Conservation (phyloP, 2,113 vertebrate genomes). For the Archilochus colubris region DNA sequence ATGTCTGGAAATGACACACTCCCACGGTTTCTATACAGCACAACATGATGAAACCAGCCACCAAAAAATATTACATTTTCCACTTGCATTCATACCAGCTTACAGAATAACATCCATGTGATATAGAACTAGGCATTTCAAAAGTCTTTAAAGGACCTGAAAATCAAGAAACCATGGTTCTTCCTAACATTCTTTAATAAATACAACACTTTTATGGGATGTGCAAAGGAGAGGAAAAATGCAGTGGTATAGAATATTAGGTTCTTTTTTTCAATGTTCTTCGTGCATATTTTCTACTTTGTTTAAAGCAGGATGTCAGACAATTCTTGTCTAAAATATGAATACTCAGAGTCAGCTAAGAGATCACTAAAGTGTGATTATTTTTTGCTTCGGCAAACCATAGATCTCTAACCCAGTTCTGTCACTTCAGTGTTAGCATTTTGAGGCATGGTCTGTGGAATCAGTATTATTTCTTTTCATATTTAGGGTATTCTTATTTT, state of each 20-base stretch:
- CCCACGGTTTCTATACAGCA: conserved; percentile 23
- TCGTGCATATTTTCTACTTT: neutral
- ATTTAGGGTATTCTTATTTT: neutral
- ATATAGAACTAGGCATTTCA: conserved; percentile 48
- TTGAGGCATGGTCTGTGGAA: neutral
- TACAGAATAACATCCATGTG: conserved; percentile 50
- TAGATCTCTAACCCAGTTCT: conserved; percentile 37
- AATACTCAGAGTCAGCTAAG: neutral
- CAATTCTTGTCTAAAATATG: neutral
- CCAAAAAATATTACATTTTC: conserved; percentile 69
- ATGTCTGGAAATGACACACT: conserved; percentile 48
- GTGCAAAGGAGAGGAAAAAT: neutral
- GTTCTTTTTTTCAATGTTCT: neutral
- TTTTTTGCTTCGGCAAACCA: neutral
- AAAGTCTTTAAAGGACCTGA: conserved; percentile 24
- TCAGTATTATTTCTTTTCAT: neutral
- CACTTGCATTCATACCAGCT: conserved; percentile 51
- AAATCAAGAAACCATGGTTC: neutral
- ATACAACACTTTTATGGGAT: neutral
- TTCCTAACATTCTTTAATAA: neutral
- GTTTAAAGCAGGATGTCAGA: neutral
- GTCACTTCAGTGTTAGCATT: neutral
- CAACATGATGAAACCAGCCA: conserved; percentile 62
- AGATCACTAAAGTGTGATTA: neutral
- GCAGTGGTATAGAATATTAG: neutral